Conservation (phyloP, 2,113 vertebrate species). For the Eonycteris spelaea region DNA sequence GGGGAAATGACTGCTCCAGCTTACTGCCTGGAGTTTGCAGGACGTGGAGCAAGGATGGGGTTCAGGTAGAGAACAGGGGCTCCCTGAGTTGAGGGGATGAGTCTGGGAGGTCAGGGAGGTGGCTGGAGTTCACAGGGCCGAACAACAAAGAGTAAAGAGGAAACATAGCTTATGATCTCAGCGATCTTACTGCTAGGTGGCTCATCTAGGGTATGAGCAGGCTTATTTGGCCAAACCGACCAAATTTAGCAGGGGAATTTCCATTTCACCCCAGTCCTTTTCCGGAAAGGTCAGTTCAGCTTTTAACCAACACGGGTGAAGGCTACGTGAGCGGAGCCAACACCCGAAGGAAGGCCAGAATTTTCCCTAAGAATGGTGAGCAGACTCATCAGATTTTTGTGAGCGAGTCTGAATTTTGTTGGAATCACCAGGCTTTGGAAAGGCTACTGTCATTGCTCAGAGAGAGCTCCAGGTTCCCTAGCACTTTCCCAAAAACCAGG, state of each 20-base stretch:
- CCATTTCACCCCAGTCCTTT: background rate
- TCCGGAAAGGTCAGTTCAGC: background rate
- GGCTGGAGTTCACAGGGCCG: background rate
- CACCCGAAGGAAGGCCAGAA: background rate
- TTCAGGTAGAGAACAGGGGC: background rate
- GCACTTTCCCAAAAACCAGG: background rate
- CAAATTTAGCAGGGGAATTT: background rate
- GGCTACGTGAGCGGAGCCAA: background rate
- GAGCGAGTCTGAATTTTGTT: background rate
- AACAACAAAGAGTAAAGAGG: background rate
- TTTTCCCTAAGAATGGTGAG: background rate
- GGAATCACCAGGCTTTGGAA: background rate
- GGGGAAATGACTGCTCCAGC: background rate
- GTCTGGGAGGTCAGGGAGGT: background rate
- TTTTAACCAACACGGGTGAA: background rate
- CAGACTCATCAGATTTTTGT: background rate
- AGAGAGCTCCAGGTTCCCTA: background rate
- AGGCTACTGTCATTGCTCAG: background rate
- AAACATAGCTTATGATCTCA: background rate
- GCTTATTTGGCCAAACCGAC: background rate
- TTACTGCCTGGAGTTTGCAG: background rate
- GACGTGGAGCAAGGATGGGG: background rate
- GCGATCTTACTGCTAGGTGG: background rate
- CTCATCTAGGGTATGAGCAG: background rate
- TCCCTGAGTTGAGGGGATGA: background rate